Evolutionary conservation across 2,113 vertebrate species (phyloP), one percentile per base, ranked within the genome.

Genomic region (Nothobranchius kuhntae): DNA sequence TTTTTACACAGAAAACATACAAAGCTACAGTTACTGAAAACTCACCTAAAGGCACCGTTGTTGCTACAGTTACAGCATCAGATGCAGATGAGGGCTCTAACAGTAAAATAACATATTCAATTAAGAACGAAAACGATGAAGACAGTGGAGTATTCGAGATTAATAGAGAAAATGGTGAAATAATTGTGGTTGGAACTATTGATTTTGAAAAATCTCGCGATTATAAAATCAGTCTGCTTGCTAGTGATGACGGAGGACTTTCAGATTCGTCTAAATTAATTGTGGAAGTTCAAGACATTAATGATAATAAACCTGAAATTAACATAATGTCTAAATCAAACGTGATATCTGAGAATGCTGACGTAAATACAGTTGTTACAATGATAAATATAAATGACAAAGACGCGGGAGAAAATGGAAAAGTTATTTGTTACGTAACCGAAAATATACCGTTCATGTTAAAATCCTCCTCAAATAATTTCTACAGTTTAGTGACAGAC

Each of bases 1-100:
- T 80, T 55, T 97, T 96, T 81, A 94, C 82, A 6, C 89, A 92
- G 63, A 52, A 78, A 0, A 21, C 42, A 3, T 95, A 94, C 46
- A 88, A 77, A 6, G 76, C 72, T 7, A 83, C 48, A n/a, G 9
- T 95, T 3, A 54, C 8, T 0, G 93, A 95, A 53, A 90, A 92
- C 40, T 30, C 80, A 0, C 66, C 80, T 0, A n/a, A 64, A 50
- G 91, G 86, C 0, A 89, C 82, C 0, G 6, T 54, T 38, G 72
- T 94, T 4, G 82, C 90, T 1, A 81, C 75, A 0, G 72, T 95
- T 0, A 74, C 63, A 0, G 92, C 93, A 0, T 70, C 82, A 0
- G 93, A 94, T 54, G 63, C 65, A 0, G 94, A 95, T 79, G 57
- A 87, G 44, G 89, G 89, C 0, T 36, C 36, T 0, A 83, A 92